These are phyloP conservation scores for Troides aeacus DNA, from an alignment of 2,888 invertebrate species.

Conservation along the genomic window DNA sequence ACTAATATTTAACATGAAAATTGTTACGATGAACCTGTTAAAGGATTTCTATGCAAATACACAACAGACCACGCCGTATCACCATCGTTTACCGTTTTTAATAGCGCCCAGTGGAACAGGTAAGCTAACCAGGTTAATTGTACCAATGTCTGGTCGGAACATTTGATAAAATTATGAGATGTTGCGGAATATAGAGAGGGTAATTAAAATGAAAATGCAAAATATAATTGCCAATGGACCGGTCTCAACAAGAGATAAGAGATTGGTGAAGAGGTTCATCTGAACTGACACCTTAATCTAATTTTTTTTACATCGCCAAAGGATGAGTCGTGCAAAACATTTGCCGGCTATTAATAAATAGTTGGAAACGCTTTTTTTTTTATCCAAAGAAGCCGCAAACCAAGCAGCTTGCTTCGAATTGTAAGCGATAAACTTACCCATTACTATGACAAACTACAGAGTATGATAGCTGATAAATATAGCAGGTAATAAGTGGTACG, in stretches of 20 bases:
- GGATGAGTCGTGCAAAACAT: not conserved
- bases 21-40: constrained; percentile 26
- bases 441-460: no score
- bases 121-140: constrained; percentile 23
- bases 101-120: constrained; percentile 24
- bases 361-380: no score
- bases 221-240: not conserved
- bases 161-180: not conserved
- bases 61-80: not conserved
- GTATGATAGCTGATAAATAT: no score
- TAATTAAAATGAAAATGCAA: not conserved
- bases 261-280: not conserved
- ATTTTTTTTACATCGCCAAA: not conserved
- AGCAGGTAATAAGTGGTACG: no score
- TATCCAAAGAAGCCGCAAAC: no score
- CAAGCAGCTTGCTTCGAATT: no score
- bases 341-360: not conserved
- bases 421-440: no score
- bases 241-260: not conserved
- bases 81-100: constrained; percentile 26
- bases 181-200: not conserved
- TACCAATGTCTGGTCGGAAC: not conserved
- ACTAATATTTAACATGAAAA: constrained; percentile 17
- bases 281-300: not conserved
- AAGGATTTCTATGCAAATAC: constrained; percentile 28